Base-by-base conservation (phyloP, 2,888 invertebrate genomes). In the Steinernema scapterisci region DNA sequence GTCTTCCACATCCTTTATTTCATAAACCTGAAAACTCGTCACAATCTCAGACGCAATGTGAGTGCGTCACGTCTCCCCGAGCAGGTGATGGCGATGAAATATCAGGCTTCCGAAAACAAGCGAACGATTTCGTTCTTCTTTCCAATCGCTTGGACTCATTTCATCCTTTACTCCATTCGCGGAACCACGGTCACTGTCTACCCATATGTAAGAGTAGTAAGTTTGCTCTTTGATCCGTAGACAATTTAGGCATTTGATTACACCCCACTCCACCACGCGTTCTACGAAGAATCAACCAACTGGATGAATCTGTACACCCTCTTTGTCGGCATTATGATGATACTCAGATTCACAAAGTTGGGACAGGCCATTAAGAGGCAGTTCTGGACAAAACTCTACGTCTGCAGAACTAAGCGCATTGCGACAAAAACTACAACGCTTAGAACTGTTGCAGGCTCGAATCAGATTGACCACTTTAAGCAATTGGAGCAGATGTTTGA, bases 241-340 rank as follows among this genome's bases (percentile, higher is more conserved):
- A n/a, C n/a, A n/a, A 44, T 44, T 9, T 44, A 7, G 45, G 6
- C 48, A 48, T 5, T n/a, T n/a, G n/a, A 13, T 27, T 54, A 54
- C 25, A 54, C 21, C 11, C 54, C 54, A 5, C 54, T 54, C 6
- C 21, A 54, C 21, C 54, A 54, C 54, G 54, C 54, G 54, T 54
- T 54, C 25, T 54, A 54, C 54, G 54, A 54, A 27, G 54, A 54
- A 16, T 23, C 25, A 5, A 54, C 54, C 25, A 25, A 25, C 54
- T 54, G 54, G 54, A 54, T 54, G 54, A 54, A 25, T 27, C 6
- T 54, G 23, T 54, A 54, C 54, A 54, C 54, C 23, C 54, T 54
- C 23, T 54, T 54, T 16, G 54, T 54, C 6, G 54, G 54, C 23
- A 21, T 54, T 27, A 54, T 54, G 54, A 54, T 54, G 23, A 54